Conservation (phyloP, 2,113 vertebrate species). For the Pseudopodoces humilis region DNA sequence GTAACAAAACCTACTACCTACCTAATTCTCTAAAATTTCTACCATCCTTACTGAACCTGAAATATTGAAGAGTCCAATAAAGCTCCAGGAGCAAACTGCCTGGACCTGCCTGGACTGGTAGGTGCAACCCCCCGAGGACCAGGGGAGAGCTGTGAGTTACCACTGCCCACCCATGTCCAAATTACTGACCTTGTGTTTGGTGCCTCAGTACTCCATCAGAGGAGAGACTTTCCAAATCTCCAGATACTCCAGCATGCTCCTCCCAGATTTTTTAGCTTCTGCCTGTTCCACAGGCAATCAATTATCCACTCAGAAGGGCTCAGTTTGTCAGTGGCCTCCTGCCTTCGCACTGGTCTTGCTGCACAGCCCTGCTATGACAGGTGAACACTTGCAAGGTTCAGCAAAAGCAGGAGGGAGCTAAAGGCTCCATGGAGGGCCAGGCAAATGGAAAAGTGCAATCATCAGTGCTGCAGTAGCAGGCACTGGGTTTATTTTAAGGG, state of each 20-base stretch:
- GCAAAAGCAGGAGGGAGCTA: background rate
- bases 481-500: slow-evolving; percentile 24
- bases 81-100: background rate
- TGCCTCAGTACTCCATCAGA: background rate
- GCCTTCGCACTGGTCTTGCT: background rate
- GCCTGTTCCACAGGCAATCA: background rate
- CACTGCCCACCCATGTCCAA: background rate
- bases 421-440: background rate
- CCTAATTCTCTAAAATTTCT: background rate
- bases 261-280: background rate
- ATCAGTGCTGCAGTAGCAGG: background rate
- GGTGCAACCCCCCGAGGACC: background rate
- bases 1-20: background rate
- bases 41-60: background rate
- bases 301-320: background rate
- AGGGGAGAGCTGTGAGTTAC: background rate
- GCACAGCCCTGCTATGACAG: background rate
- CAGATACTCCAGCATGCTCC: background rate
- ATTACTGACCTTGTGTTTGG: background rate
- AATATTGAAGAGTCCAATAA: background rate
- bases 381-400: background rate
- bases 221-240: background rate
- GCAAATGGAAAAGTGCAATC: slow-evolving; percentile 1
- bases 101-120: background rate
- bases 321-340: background rate